Percentiles rank a stretch among this genome's conserved stretches.
phyloP scores from a whole-genome alignment of 2,113 vertebrate species.

The Microcebus murinus region DNA sequence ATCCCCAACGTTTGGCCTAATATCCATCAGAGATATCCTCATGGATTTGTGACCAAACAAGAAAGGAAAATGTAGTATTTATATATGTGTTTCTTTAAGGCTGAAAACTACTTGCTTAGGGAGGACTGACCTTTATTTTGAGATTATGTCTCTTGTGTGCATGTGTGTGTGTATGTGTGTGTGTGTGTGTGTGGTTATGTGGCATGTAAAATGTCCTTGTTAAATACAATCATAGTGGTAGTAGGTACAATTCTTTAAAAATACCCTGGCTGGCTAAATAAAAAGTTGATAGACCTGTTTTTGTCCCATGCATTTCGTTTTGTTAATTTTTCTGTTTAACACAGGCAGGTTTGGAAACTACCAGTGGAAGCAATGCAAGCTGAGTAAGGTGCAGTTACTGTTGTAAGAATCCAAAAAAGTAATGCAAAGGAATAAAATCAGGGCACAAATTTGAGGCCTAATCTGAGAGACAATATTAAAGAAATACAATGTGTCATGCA shows the following conservation, averaged over 20 bases:
- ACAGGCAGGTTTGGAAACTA: background rate
- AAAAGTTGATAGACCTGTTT: background rate
- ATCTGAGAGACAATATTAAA: background rate
- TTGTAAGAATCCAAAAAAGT: background rate
- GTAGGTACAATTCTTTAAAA: background rate
- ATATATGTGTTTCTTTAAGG: background rate
- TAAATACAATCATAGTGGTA: background rate
- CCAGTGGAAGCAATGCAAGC: background rate
- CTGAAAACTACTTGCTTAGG: background rate
- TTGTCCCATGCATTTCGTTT: background rate
- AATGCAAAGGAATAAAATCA: background rate
- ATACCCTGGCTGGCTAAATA: background rate
- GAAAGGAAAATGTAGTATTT: background rate
- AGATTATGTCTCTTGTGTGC: background rate
- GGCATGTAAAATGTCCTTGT: background rate
- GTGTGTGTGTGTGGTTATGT: background rate
- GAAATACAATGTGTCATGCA: background rate
- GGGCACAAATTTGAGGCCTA: background rate
- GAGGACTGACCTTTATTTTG: background rate
- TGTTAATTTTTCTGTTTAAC: background rate
- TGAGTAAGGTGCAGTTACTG: background rate
- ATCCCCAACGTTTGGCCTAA: background rate
- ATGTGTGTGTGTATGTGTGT: background rate
- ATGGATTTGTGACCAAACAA: background rate
- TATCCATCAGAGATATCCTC: background rate